Evolutionary conservation across 2,113 vertebrate species (phyloP).

Genomic region (Hydrolagus affinis): DNA sequence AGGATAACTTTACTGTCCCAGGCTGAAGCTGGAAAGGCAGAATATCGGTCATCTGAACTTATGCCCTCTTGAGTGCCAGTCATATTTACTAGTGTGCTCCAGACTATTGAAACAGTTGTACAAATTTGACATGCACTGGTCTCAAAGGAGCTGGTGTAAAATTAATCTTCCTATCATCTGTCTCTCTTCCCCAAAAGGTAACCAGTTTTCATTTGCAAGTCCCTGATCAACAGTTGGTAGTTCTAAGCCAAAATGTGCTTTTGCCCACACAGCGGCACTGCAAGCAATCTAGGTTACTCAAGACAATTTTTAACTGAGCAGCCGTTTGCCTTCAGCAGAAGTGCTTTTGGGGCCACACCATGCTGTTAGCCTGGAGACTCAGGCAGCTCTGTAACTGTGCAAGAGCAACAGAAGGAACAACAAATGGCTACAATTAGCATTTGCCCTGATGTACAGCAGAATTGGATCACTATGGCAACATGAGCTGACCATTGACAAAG

Average conservation of each 20-base stretch:
- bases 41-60: conserved; percentile 37
- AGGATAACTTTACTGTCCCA: conserved; percentile 27
- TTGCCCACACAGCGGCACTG: conserved; percentile 46
- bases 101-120: conserved; percentile 45
- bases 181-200: conserved; percentile 42
- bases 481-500: conserved; percentile 50
- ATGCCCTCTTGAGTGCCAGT: conserved; percentile 38
- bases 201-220: conserved; percentile 40
- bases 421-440: conserved; percentile 48
- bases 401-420: conserved; percentile 50
- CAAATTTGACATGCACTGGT: conserved; percentile 41
- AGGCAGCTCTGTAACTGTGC: conserved; percentile 50
- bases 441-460: conserved; percentile 45
- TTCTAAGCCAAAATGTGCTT: conserved; percentile 44
- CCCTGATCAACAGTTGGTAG: conserved; percentile 51
- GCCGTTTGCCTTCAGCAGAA: conserved; percentile 48
- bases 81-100: conserved; percentile 36
- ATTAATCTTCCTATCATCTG: conserved; percentile 48
- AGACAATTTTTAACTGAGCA: conserved; percentile 45
- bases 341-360: conserved; percentile 46
- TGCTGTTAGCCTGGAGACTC: conserved; percentile 50
- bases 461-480: conserved; percentile 59
- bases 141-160: conserved; percentile 47
- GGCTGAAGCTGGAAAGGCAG: conserved; percentile 30
- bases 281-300: conserved; percentile 43